Base-by-base conservation (phyloP, 2,113 vertebrate species). In the Paraplagusia blochii region DNA sequence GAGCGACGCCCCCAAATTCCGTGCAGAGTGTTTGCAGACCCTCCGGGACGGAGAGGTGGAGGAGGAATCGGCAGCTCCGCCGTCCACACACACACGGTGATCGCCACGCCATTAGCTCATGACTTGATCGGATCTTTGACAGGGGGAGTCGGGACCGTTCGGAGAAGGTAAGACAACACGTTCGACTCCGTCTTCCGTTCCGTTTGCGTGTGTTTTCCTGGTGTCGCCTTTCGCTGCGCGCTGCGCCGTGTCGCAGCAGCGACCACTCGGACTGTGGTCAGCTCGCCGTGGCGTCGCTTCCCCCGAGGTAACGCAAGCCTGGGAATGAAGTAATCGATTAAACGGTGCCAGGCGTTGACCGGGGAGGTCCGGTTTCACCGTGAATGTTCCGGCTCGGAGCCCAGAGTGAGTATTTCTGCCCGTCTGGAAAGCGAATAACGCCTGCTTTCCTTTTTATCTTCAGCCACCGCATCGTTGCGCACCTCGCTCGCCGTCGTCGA, bases 31-130 rank as follows among this genome's bases (percentile, higher is more conserved):
- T 89, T 93, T 90, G 90, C 88, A 90, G 90, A 91, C 90, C 87
- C 91, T 91, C 87, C 90, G 90, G 85, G 85, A 93, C 92, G 93
- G 91, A 93, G 92, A 94, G 93, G 94, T 91, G 93, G 93, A 90
- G 90, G 87, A 88, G 85, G 85, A 89, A 86, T 88, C 89, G 88
- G 88, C 84, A 88, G 88, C 85, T 87, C 89, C 84, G 81, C 87
- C 89, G 89, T 91, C 89, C 88, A 82, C 78, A 82, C 79, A 82
- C 79, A 79, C 84, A 58, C 84, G 59, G 58, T 80, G 62, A 77
- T 79, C 83, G 57, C 53, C 74, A 70, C 78, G 82, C 81, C 72
- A 83, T 82, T 86, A 78, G 69, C 83, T 84, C 77, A 76, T 84
- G 84, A 84, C 80, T 88, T 74, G 71, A 77, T 66, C 69, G 15